These are phyloP conservation scores for Galemys pyrenaicus DNA, from an alignment of 2,113 vertebrate species.

Conservation along the genomic window DNA sequence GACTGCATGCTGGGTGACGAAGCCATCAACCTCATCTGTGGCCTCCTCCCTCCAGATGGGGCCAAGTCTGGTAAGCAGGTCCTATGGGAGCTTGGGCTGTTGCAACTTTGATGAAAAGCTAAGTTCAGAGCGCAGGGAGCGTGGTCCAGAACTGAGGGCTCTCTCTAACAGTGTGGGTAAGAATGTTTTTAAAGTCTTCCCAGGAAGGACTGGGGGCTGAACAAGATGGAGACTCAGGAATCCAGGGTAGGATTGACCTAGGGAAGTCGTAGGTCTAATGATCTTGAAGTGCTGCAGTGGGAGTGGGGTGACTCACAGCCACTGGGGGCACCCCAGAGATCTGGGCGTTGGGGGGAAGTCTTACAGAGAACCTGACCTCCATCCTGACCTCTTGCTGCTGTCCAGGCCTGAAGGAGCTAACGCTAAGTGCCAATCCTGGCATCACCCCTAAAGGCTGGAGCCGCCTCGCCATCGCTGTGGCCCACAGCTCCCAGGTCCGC, in stretches of 20 bases:
- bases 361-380: background rate
- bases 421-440: slow-evolving; percentile 95
- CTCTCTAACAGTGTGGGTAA: background rate
- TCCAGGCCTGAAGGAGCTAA: slow-evolving; percentile 95
- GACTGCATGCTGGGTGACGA: slow-evolving; percentile 97
- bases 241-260: background rate
- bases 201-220: background rate
- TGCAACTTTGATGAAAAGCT: background rate
- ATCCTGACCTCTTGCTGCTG: slow-evolving; percentile 51
- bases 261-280: background rate
- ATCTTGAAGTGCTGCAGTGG: background rate
- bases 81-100: background rate
- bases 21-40: slow-evolving; percentile 94
- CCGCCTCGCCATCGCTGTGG: slow-evolving; percentile 93
- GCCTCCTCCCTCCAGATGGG: slow-evolving; percentile 95
- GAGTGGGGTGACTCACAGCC: background rate
- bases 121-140: background rate
- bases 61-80: slow-evolving; percentile 94
- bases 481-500: slow-evolving; percentile 96
- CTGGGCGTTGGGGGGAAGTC: background rate
- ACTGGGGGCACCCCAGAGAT: background rate
- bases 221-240: background rate
- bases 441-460: slow-evolving; percentile 96
- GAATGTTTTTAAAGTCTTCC: background rate
- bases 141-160: background rate